phyloP scores from a whole-genome alignment of 1,140 invertebrate genomes.

The Armadillidium nasatum region DNA sequence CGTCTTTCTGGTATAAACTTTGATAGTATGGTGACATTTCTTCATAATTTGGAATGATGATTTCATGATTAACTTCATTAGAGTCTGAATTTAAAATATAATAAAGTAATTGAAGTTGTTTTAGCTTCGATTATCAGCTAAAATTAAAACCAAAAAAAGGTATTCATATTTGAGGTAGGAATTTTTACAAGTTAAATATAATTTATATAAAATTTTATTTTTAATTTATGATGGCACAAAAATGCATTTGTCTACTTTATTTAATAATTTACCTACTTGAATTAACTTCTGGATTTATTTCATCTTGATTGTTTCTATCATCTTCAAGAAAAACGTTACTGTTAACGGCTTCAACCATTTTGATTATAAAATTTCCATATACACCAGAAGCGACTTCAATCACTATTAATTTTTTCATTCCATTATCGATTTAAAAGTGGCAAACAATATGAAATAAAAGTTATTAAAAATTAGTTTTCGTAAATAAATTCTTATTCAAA shows the following conservation, averaged over 20 bases:
- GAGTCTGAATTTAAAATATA: too few species aligned
- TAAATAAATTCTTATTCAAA: too few species aligned
- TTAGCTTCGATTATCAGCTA: too few species aligned
- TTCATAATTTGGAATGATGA: not conserved
- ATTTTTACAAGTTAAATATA: not conserved
- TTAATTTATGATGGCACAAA: not conserved
- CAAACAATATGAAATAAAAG: too few species aligned
- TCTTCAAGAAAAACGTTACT: not conserved
- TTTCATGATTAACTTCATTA: not conserved
- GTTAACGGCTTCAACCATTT: slow-evolving; percentile 75
- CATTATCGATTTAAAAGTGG: too few species aligned
- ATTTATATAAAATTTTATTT: slow-evolving; percentile 12
- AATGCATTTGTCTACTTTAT: not conserved
- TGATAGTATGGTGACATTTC: slow-evolving; percentile 47
- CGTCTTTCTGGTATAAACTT: slow-evolving; percentile 56
- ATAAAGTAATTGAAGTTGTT: too few species aligned
- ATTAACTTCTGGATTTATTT: not conserved
- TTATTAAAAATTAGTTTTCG: too few species aligned
- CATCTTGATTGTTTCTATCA: not conserved
- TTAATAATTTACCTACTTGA: not conserved
- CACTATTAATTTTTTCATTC: slow-evolving; percentile 60
- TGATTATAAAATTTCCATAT: slow-evolving; percentile 80
- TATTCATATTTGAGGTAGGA: slow-evolving; percentile 16
- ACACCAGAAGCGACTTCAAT: slow-evolving; percentile 91
- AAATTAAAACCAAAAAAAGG: too few species aligned